phyloP scores from a whole-genome alignment of 2,113 vertebrate genomes.

The Solea senegalensis region DNA sequence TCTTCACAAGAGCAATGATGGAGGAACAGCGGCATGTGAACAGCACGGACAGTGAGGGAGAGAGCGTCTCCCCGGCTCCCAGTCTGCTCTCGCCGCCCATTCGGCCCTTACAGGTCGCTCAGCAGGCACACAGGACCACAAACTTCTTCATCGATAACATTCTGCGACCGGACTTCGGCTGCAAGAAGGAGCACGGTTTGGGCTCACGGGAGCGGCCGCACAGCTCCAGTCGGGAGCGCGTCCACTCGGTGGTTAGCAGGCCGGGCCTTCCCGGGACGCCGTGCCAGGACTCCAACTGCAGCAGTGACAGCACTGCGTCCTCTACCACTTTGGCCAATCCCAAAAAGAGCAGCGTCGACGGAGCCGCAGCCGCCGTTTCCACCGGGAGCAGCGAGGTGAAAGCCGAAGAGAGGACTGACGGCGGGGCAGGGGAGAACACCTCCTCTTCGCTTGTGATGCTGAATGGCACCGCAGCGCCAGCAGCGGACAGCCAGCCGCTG shows the following conservation, averaged over 20 bases:
- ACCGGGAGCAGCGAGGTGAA: constrained; percentile 54
- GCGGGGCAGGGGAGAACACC: constrained; percentile 75
- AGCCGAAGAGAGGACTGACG: constrained; percentile 72
- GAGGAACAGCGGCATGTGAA: constrained; percentile 74
- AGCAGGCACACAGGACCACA: constrained; percentile 89
- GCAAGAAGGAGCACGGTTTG: constrained; percentile 82
- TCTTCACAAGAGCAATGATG: constrained; percentile 72
- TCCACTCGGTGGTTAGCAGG: constrained; percentile 73
- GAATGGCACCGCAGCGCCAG: constrained; percentile 78
- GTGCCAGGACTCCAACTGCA: constrained; percentile 82
- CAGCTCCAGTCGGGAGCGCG: constrained; percentile 80
- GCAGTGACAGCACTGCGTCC: constrained; percentile 82
- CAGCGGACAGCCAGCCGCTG: constrained; percentile 85
- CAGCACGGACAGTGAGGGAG: constrained; percentile 83
- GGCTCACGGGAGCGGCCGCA: constrained; percentile 77
- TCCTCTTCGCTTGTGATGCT: constrained; percentile 82
- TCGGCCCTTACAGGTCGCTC: constrained; percentile 84
- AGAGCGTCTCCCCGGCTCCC: constrained; percentile 88
- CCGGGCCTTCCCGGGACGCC: constrained; percentile 77
- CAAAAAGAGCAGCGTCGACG: constrained; percentile 44
- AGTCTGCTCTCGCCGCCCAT: constrained; percentile 80
- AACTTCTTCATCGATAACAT: constrained; percentile 99
- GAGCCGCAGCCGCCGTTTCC: neutral
- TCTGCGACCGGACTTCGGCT: constrained; percentile 94
- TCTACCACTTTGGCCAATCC: constrained; percentile 56